Conservation (phyloP, 2,113 vertebrate genomes). For the rabbit (Oryctolagus cuniculus) region mOryCun1.1 NC_091441.1:92184501-92185000, state of each 20-base stretch:
- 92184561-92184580: slow-evolving; percentile 30
- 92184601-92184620: slow-evolving; percentile 14
- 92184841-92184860: background rate
- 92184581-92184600: slow-evolving; percentile 5
- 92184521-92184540: background rate
- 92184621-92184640: background rate
- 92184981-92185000: no score
- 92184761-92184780: slow-evolving; percentile 19
- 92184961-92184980: no score
- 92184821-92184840: slow-evolving; percentile 33
- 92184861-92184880: slow-evolving; percentile 1
- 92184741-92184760: background rate
- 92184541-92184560: slow-evolving; percentile 57
- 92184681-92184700: background rate
- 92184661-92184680: slow-evolving; percentile 31
- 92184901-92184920: slow-evolving; percentile 16
- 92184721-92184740: background rate
- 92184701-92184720: slow-evolving; percentile 17
- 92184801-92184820: background rate
- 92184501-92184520: background rate
- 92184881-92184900: slow-evolving; percentile 29
- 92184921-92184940: background rate
- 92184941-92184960: no score
- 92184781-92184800: background rate
- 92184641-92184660: slow-evolving; percentile 41